Base-by-base conservation (phyloP, 2,113 vertebrate species). In the Limanda limanda region DNA sequence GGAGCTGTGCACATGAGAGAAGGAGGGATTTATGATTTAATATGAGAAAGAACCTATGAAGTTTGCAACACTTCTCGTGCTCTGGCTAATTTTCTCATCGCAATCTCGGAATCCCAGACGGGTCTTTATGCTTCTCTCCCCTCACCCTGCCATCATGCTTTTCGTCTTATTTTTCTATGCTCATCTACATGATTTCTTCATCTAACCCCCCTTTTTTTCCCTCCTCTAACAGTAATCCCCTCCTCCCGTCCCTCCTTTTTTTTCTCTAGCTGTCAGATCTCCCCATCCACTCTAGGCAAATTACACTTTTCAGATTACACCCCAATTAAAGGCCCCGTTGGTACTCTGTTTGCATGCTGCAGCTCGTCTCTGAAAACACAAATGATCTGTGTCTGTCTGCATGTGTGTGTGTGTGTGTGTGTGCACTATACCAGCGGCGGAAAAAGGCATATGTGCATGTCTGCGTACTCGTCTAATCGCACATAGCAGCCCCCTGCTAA, bases 291-390 rank as follows among this genome's bases (percentile, higher is more conserved):
- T 89, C 63, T 65, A 85, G 82, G 84, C 87, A 92, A 94, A 94
- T 92, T 85, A 92, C 88, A 92, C 84, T 88, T 92, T 94, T 92
- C 78, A 89, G 84, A 92, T 93, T 92, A 92, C 86, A 91, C 86
- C 86, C 91, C 86, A 94, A 93, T 94, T 94, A 94, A 92, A 90
- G 77, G 55, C 80, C 86, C 76, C 31, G 37, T 74, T 75, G 70
- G 74, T 71, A 73, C 66, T 60, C 66, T 68, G 84, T 84, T 78
- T 76, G 68, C 63, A 79, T 78, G 80, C 80, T 71, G 71, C 81
- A 76, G 62, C 82, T 78, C 18, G 52, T 79, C 71, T 84, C 65
- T 81, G 66, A 57, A 42, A 82, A 42, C 37, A 64, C n/a, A 80
- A 71, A 74, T 48, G n/a, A 81, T 40, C 48, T 4, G 52, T 61